These are phyloP conservation scores for Paraescarpia echinospica DNA, from an alignment of 1,140 invertebrate genomes.

Conservation along the genomic window DNA sequence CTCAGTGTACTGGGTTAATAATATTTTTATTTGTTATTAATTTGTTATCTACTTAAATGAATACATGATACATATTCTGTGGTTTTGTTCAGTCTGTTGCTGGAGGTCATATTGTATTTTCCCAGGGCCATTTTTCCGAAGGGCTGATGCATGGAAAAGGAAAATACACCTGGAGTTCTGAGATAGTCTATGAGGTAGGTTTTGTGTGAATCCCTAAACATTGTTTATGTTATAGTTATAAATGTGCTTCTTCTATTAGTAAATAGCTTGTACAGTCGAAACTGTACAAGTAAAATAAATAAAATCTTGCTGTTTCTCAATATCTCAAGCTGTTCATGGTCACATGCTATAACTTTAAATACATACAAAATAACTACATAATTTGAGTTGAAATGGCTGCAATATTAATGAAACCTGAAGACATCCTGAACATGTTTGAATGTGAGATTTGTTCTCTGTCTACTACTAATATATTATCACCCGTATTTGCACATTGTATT, in stretches of 20 bases:
- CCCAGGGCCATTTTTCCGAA: constrained; percentile 51
- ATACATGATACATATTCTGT: background rate
- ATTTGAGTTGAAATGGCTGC: background rate
- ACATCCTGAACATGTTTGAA: background rate
- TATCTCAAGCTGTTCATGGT: background rate
- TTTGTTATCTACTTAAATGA: too few species aligned
- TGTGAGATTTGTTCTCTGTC: background rate
- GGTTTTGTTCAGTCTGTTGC: background rate
- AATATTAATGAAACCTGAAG: background rate
- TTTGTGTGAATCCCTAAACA: background rate
- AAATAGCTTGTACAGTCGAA: background rate
- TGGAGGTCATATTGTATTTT: constrained; percentile 18
- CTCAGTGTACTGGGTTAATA: too few species aligned
- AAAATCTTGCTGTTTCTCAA: background rate
- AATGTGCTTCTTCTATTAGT: background rate
- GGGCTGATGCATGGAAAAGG: constrained; percentile 58
- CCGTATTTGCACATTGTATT: background rate
- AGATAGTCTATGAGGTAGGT: constrained; percentile 51
- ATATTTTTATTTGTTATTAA: background rate
- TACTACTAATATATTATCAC: background rate
- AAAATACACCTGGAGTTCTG: constrained; percentile 53
- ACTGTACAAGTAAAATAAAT: background rate
- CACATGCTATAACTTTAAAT: background rate
- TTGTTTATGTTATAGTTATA: background rate
- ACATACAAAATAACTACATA: too few species aligned